Evolutionary conservation across 2,113 vertebrate species (phyloP), one percentile per base, ranked within the genome.

Genomic region (Siphamia tubifer): DNA sequence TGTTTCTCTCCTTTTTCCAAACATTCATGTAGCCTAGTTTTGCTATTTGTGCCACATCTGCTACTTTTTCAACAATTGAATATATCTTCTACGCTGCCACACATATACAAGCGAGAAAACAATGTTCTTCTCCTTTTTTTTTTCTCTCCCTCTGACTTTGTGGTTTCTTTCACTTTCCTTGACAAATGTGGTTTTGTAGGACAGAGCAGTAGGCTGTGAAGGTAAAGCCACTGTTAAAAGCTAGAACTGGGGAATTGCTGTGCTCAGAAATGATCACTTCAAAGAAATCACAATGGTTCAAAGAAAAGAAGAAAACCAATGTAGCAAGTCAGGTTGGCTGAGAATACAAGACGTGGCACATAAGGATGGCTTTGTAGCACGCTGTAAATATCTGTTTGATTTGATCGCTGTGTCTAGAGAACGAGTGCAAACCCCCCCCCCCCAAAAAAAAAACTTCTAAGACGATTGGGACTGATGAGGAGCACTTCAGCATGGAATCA

Each of bases 181-280:
- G 40, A 64, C 56, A 65, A 77, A 82, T 76, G 55, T 61, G 55
- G 39, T 57, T 73, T 68, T 2, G 31, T 19, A 35, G 67, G 35
- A 34, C 49, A 11, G 54, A 77, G 75, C 23, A 28, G 10, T 34
- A 45, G 61, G 48, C 52, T 66, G 34, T 65, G 68, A 48, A 64
- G 57, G 68, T 77, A 71, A 61, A 61, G 38, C 55, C 3, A 4
- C 31, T 23, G 52, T 56, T 79, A 64, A 68, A 52, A 51, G 31
- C 52, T 19, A 7, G 42, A 34, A n/a, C 27, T 17, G 52, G 53
- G 39, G 19, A 79, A 67, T 35, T 57, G 51, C 60, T 61, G 16
- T 43, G 49, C 54, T 63, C 39, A 56, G 15, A 58, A 21, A 62
- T 34, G 34, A 60, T 74, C 21, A 42, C 30, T 61, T 68, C 43